Percentiles rank a stretch among this genome's conserved stretches.
Conservation (phyloP, 2,888 invertebrate species). For the Limnephilus rhombicus region DNA sequence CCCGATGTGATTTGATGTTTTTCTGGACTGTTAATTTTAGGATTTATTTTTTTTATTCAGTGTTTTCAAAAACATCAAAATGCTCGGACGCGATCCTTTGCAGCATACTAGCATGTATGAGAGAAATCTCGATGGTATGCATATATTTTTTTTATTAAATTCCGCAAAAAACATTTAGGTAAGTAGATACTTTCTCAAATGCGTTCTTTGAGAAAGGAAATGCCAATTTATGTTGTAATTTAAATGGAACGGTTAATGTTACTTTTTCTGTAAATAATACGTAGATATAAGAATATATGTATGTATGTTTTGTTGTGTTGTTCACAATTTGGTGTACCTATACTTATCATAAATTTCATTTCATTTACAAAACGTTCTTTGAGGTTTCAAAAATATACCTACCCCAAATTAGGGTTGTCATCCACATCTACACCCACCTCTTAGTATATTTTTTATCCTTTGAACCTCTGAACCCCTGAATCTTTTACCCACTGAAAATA, state of each 20-base stretch:
- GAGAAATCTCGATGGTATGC: conserved; percentile 77
- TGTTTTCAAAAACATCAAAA: conserved; percentile 42
- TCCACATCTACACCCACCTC: background rate
- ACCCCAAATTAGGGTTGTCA: background rate
- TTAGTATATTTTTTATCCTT: background rate
- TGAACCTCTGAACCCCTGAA: too few species aligned
- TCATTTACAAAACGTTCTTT: too few species aligned
- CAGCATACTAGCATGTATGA: conserved; percentile 83
- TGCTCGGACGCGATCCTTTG: conserved; percentile 68
- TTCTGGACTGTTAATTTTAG: background rate
- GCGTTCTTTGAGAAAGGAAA: background rate
- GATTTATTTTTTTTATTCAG: background rate
- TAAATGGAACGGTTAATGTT: too few species aligned
- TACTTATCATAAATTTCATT: background rate
- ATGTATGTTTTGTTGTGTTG: background rate
- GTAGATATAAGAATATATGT: too few species aligned
- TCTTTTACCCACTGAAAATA: too few species aligned
- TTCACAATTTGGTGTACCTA: background rate
- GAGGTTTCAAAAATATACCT: too few species aligned
- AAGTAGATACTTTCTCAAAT: background rate
- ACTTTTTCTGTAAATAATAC: too few species aligned
- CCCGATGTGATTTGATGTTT: background rate
- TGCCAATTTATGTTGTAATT: too few species aligned
- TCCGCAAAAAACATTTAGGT: background rate
- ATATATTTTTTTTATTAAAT: background rate